phyloP scores from a whole-genome alignment of 2,797 vertebrate genomes.

The Sylvia borin region DNA sequence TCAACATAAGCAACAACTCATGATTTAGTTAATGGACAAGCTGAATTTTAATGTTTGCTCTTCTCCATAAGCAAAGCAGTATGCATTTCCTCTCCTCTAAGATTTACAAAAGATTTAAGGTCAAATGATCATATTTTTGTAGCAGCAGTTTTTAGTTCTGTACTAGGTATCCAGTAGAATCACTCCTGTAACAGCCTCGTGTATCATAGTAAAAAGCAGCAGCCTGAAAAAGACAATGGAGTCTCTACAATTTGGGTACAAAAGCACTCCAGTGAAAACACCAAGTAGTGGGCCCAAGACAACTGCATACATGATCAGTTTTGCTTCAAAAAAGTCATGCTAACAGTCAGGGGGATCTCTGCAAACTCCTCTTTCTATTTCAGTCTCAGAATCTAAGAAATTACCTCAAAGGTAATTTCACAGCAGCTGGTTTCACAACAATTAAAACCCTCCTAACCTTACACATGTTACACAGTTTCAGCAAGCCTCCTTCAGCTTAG shows the following conservation, averaged over 20 bases:
- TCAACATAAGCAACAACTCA: background rate
- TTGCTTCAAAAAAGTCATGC: background rate
- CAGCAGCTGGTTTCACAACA: background rate
- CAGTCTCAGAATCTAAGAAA: background rate
- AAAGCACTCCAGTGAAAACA: background rate
- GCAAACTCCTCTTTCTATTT: background rate
- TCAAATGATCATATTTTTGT: background rate
- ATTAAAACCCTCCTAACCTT: background rate
- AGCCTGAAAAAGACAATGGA: background rate
- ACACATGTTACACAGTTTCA: background rate
- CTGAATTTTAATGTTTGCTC: background rate
- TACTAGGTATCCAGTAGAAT: background rate
- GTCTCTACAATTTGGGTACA: background rate
- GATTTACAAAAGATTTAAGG: background rate
- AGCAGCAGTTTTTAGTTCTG: background rate
- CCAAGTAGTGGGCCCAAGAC: background rate
- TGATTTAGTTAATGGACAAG: background rate
- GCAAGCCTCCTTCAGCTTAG: background rate
- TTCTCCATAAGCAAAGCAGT: background rate
- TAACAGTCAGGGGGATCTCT: background rate
- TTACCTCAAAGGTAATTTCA: background rate
- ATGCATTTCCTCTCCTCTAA: background rate
- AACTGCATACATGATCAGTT: background rate
- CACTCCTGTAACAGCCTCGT: rapidly evolving
- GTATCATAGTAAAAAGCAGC: rapidly evolving